Evolutionary conservation across 2,113 vertebrate genomes (phyloP).

Genomic region (Alligator mississippiensis): DNA sequence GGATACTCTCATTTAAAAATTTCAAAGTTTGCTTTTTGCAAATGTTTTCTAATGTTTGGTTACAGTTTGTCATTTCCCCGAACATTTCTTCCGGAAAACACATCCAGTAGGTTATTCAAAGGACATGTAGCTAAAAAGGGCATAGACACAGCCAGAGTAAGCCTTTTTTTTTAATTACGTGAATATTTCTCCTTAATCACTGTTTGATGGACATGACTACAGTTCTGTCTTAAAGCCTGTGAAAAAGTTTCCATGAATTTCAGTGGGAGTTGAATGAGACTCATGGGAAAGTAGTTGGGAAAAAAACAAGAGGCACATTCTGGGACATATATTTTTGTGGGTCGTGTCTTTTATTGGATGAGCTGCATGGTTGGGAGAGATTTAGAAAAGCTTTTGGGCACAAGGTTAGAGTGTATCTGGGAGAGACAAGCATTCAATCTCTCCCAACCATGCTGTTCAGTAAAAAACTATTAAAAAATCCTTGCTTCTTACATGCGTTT

Average conservation of each 20-base stretch:
- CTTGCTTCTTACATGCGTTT: too few relatives aligned
- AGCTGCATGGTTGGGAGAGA: too few relatives aligned
- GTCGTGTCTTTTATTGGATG: too few relatives aligned
- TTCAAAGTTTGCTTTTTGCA: background rate
- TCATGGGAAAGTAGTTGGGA: too few relatives aligned
- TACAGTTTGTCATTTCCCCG: conserved; percentile 8
- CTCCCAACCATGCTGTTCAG: too few relatives aligned
- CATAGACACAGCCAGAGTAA: background rate
- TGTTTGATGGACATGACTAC: background rate
- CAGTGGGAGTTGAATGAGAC: background rate
- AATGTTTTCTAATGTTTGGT: background rate
- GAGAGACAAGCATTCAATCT: too few relatives aligned
- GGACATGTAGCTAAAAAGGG: background rate
- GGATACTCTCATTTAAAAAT: background rate
- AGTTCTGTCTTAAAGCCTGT: background rate
- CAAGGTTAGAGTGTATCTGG: too few relatives aligned
- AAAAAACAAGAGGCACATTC: too few relatives aligned
- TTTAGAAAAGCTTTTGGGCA: too few relatives aligned
- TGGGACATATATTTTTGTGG: too few relatives aligned
- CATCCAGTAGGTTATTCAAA: background rate
- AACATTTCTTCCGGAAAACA: background rate
- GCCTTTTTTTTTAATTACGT: background rate
- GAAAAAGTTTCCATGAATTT: background rate
- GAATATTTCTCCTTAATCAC: background rate
- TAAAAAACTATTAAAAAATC: too few relatives aligned